Conservation (phyloP, 2,113 vertebrate species). For the Nestor notabilis region DNA sequence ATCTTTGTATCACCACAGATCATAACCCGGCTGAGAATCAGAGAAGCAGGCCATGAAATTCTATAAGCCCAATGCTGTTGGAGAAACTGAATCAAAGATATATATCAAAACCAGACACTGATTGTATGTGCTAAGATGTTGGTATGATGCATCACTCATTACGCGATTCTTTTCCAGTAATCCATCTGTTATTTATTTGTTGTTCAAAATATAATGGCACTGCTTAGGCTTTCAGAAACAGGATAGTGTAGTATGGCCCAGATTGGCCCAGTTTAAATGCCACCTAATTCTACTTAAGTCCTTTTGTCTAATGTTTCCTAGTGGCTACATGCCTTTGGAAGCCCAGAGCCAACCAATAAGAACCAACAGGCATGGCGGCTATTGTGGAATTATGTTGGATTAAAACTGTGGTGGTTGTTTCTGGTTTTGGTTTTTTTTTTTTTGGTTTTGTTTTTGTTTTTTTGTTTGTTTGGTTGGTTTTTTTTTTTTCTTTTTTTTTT, state of each 20-base stretch:
- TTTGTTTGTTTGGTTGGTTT: no score
- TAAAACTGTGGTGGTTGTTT: no score
- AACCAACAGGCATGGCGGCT: background rate
- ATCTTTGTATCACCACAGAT: background rate
- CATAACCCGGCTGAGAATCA: background rate
- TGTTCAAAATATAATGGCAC: background rate
- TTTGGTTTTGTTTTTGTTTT: no score
- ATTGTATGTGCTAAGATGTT: rapidly evolving
- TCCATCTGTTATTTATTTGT: background rate
- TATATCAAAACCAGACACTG: background rate
- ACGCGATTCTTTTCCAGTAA: background rate
- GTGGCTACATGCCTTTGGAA: conserved; percentile 18
- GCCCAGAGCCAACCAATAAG: background rate
- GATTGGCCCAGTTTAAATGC: background rate
- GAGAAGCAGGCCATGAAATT: background rate
- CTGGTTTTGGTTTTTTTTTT: no score
- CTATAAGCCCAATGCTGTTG: rapidly evolving
- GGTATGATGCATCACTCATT: background rate
- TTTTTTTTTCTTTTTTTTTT: background rate
- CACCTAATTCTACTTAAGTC: conserved; percentile 36
- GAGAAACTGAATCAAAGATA: background rate
- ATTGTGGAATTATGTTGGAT: conserved; percentile 38
- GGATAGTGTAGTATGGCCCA: background rate
- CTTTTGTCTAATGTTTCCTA: conserved; percentile 47
- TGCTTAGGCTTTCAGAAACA: background rate